These are phyloP conservation scores for Rhingia campestris DNA, from an alignment of 2,888 invertebrate genomes.

Conservation along the genomic window DNA sequence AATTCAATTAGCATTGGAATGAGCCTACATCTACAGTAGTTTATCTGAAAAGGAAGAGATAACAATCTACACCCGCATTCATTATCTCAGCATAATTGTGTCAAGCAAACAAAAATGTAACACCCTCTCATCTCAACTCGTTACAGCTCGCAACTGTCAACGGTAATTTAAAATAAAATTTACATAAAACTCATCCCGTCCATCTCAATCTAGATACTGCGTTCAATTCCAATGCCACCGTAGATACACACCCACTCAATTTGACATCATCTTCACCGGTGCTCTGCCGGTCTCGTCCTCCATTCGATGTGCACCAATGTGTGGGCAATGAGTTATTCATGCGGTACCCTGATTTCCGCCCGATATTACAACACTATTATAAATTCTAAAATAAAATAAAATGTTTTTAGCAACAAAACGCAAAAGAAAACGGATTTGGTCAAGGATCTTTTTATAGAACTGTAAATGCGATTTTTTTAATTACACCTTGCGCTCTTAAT, in stretches of 20 bases:
- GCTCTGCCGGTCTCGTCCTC: neutral
- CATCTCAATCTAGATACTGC: slow-evolving; percentile 35
- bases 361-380: slow-evolving; percentile 1
- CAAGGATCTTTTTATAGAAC: slow-evolving; percentile 38
- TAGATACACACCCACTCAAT: neutral
- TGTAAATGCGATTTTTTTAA: slow-evolving; percentile 37
- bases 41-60: neutral
- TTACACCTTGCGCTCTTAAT: slow-evolving; percentile 29
- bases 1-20: slow-evolving; percentile 10
- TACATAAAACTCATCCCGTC: slow-evolving; percentile 15
- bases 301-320: slow-evolving; percentile 38
- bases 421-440: slow-evolving; percentile 17
- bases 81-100: slow-evolving; percentile 12
- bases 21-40: slow-evolving; percentile 4
- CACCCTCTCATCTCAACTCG: slow-evolving; percentile 13
- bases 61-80: slow-evolving; percentile 9
- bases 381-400: neutral
- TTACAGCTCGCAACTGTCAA: neutral
- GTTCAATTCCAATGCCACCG: slow-evolving; percentile 11
- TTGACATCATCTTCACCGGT: slow-evolving; percentile 23
- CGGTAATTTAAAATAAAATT: slow-evolving; percentile 14
- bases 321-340: slow-evolving; percentile 10
- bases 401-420: neutral
- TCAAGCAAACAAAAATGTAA: neutral
- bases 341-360: slow-evolving; percentile 22